Evolutionary conservation across 2,113 vertebrate genomes (phyloP), one percentile per base, ranked within the genome.

Genomic region (Oceanodroma tethys): DNA sequence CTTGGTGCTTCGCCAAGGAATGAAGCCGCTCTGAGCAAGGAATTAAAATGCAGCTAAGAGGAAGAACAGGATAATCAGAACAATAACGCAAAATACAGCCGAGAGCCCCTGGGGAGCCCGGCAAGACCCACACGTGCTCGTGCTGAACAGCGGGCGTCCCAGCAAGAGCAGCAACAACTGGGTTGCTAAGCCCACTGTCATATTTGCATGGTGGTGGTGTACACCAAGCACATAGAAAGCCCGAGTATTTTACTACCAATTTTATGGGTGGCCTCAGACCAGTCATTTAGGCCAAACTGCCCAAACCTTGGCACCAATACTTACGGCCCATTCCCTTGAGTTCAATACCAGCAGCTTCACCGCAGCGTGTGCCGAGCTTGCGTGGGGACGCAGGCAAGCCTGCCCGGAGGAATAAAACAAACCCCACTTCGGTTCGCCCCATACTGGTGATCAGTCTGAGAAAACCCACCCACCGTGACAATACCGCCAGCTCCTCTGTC

Each of bases 251-350:
- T 42, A 18, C 12, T 4, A 22, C 5, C 8, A 3, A 4, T n/a
- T 86, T 88, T 20, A 70, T 0, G 1, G 48, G 71, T 12, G 29
- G 66, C 53, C 13, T 85, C 45, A 40, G 23, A 27, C 9, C 22
- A 27, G 25, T 17, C 16, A 8, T 65, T 38, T 10, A 58, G 81
- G 67, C 58, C 79, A 63, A 71, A 42, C 34, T 93, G 73, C 26
- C 18, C 55, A 12, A 71, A 40, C 8, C 53, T 58, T 75, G 86
- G 48, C 89, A 68, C 11, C 48, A 22, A 40, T 30, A 52, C 1
- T 2, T 2, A 1, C 0, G 5, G 27, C 16, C n/a, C 19, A 5
- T 38, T 6, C 3, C 2, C 47, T 15, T 0, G 0, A 43, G 18
- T 7, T 76, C 71, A 10, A 16, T 1, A 38, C 20, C 71, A 80